A percentile compares a stretch with the other conserved stretches of the same genome.
Conservation (phyloP, 2,113 vertebrate species). For the Vidua chalybeata region DNA sequence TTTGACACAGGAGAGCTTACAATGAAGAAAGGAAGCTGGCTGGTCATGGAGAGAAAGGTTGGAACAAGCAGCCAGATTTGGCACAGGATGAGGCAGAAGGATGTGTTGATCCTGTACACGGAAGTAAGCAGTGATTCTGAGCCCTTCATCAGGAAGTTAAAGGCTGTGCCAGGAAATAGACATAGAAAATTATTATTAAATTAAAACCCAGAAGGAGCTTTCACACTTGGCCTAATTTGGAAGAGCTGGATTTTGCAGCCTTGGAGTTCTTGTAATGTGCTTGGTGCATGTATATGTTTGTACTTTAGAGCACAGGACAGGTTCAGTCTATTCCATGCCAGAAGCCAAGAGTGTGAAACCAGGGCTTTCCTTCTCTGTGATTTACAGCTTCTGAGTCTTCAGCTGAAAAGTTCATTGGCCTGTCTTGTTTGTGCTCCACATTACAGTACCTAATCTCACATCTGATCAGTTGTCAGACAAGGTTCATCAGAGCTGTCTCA, state of each 20-base stretch:
- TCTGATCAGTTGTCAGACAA: conserved; percentile 40
- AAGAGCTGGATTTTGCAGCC: background rate
- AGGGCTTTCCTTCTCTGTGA: background rate
- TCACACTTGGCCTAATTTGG: background rate
- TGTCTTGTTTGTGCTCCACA: conserved; percentile 4
- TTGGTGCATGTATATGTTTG: background rate
- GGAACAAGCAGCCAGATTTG: background rate
- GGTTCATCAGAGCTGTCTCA: conserved; percentile 22
- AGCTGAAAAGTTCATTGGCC: background rate
- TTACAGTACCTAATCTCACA: conserved; percentile 34
- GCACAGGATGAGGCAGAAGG: background rate
- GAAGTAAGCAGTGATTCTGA: background rate
- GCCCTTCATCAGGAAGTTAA: background rate
- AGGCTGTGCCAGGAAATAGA: background rate
- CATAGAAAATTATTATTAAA: background rate
- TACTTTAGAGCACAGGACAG: background rate
- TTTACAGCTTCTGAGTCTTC: background rate
- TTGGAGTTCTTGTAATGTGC: background rate
- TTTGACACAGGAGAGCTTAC: background rate
- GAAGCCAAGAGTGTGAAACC: background rate
- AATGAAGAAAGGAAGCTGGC: background rate
- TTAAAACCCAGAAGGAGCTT: background rate
- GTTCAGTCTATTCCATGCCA: background rate
- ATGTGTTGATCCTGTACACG: background rate
- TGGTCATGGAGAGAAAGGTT: background rate